Evolutionary conservation across 1,140 invertebrate genomes (phyloP), one percentile per base, ranked within the genome.

Genomic region (Drosophila saltans): DNA sequence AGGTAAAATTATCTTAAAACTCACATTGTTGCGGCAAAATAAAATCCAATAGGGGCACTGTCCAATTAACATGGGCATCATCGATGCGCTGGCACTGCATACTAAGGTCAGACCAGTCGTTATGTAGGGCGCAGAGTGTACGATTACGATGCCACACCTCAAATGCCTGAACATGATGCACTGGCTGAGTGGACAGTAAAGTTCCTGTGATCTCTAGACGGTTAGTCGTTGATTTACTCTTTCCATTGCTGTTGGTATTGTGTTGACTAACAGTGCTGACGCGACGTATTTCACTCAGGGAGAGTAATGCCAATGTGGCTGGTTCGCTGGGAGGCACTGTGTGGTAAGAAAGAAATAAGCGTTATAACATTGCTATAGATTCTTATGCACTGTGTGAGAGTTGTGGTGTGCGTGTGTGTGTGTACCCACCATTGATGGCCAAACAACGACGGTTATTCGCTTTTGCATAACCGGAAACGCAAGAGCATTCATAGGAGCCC

Each of bases 401-500:
- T 28, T 66, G 28, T 64, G 57, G 30, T 39, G 16, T 21, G 21
- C 28, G 4, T 48, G 24, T 43, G 21, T 33, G 21, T n/a, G 6
- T 39, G 40, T 24, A 85, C 91, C 93, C 92, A 97, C 96, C 94
- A 93, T 97, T 96, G 30, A 95, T 92, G 28, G 95, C 96, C 91
- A 96, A 96, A 59, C 93, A 92, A 11, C 92, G 93, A 24, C 91
- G 91, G 74, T 94, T 93, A 33, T 91, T 81, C 28, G 39, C 68
- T 68, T 94, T 94, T 65, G 92, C 91, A 92, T 98, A 98, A 1
- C 97, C 97, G 6, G 94, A 91, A 2, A 95, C 95, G 93, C 97
- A 98, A 52, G 94, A 93, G 93, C 97, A 98, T 24, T 93, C 91
- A 92, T 94, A 97, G 41, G 94, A 95, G 52, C 96, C 96, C 6